Evolutionary conservation across 2,888 invertebrate species (phyloP).

Genomic region (Scaptomyza caliginosa): DNA sequence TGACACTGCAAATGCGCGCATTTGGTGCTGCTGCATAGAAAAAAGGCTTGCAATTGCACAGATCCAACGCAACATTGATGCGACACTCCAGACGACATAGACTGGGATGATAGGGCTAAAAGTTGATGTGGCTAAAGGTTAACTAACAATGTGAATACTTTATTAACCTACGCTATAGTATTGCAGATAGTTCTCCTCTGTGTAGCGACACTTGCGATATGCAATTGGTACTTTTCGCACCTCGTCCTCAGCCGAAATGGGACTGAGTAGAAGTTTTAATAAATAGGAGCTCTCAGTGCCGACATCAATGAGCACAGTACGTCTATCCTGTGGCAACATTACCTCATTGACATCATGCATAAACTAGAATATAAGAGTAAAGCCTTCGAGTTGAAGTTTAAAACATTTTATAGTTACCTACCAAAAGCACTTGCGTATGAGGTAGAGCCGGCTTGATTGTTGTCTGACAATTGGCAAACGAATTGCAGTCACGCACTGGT

Average conservation of each 20-base stretch:
- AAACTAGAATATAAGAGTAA: constrained; percentile 61
- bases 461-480: constrained; percentile 64
- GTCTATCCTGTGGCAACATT: constrained; percentile 63
- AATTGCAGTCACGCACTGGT: constrained; percentile 47
- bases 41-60: constrained; percentile 81
- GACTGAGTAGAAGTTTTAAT: constrained; percentile 60
- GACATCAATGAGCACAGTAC: constrained; percentile 51
- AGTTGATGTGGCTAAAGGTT: not conserved
- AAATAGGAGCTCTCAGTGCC: constrained; percentile 48
- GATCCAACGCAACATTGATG: constrained; percentile 71
- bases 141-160: not conserved
- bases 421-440: constrained; percentile 44
- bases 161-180: constrained; percentile 69
- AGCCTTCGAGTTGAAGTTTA: not conserved
- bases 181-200: constrained; percentile 75
- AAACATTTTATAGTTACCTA: constrained; percentile 2
- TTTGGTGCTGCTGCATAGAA: constrained; percentile 76
- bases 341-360: constrained; percentile 78
- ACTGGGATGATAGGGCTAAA: constrained; percentile 75
- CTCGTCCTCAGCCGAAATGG: constrained; percentile 71
- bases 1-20: constrained; percentile 68
- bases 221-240: constrained; percentile 76
- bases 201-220: constrained; percentile 81
- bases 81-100: constrained; percentile 82
- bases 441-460: constrained; percentile 45